Conservation (phyloP, 2,888 invertebrate species). For the Leptura quadrifasciata region DNA sequence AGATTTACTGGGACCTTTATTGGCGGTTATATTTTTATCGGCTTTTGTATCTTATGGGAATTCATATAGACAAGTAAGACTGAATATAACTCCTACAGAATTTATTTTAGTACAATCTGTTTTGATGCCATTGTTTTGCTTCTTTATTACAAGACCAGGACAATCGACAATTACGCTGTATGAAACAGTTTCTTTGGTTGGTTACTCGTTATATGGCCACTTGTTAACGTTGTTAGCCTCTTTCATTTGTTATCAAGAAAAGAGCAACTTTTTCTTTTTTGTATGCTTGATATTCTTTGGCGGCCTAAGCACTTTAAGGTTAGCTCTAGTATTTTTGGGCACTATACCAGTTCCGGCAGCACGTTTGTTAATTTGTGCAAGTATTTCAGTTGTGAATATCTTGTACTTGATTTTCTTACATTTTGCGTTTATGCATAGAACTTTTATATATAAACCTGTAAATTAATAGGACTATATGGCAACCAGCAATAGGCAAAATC, state of each 20-base stretch:
- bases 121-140: conserved; percentile 70
- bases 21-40: conserved; percentile 70
- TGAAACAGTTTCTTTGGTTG: conserved; percentile 72
- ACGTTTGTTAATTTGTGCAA: conserved; percentile 74
- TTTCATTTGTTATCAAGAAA: conserved; percentile 71
- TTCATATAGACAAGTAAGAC: conserved; percentile 65
- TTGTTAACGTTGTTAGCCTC: conserved; percentile 72
- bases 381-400: conserved; percentile 73
- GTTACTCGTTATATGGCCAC: conserved; percentile 75
- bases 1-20: conserved; percentile 73
- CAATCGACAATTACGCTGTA: conserved; percentile 68
- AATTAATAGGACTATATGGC: neutral
- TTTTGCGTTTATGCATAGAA: conserved; percentile 75
- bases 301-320: conserved; percentile 73
- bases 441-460: conserved; percentile 56
- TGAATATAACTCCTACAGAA: conserved; percentile 67
- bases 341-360: conserved; percentile 74
- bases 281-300: conserved; percentile 73
- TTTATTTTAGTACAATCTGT: conserved; percentile 67
- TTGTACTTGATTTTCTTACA: conserved; percentile 75
- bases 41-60: conserved; percentile 71
- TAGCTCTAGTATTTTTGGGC: conserved; percentile 72
- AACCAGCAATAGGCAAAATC: no score
- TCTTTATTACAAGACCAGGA: conserved; percentile 67
- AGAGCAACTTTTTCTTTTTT: conserved; percentile 74